A percentile compares a stretch with the other conserved stretches of the same genome.
Conservation (phyloP, 2,797 vertebrate species). For the Yasuhikotakia modesta region DNA sequence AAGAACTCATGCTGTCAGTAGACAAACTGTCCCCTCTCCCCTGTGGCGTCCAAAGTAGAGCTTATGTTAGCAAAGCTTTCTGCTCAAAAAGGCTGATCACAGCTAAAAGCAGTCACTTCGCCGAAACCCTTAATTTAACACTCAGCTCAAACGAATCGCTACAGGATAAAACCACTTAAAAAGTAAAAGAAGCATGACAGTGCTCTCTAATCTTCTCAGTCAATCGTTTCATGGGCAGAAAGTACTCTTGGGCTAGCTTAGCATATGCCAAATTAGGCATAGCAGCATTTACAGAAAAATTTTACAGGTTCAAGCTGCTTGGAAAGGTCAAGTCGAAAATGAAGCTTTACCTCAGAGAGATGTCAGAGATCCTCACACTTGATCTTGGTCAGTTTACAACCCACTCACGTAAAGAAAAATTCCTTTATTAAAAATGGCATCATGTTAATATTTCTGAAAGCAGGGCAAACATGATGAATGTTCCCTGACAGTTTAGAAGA, state of each 20-base stretch:
- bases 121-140: not conserved
- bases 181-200: not conserved
- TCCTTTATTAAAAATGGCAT: not conserved
- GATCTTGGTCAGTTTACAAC: not conserved
- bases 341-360: too few species aligned
- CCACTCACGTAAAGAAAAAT: not conserved
- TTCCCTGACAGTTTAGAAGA: too few species aligned
- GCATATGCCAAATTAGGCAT: not conserved
- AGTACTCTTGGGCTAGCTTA: not conserved
- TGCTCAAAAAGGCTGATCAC: too few species aligned
- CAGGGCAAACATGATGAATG: too few species aligned
- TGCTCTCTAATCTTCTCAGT: not conserved
- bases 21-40: not conserved
- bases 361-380: not conserved
- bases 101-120: not conserved
- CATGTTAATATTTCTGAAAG: too few species aligned
- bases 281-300: not conserved
- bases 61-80: not conserved
- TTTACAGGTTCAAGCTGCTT: too few species aligned
- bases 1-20: not conserved
- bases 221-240: not conserved
- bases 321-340: too few species aligned
- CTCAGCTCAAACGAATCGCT: not conserved
- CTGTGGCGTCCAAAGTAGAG: not conserved
- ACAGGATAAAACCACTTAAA: not conserved